phyloP scores from a whole-genome alignment of 2,797 vertebrate genomes.

The Heliangelus exortis region DNA sequence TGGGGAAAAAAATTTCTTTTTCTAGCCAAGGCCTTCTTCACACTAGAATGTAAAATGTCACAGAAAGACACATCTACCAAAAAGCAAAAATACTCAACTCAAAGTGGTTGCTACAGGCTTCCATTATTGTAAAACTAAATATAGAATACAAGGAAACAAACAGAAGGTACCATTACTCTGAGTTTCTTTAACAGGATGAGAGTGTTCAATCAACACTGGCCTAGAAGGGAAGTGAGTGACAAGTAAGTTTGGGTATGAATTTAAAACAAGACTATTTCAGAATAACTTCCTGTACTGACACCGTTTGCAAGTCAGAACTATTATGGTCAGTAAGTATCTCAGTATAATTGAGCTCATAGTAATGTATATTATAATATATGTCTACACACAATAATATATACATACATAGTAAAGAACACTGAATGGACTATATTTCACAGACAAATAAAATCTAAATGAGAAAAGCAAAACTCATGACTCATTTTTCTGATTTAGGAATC shows the following conservation, averaged over 20 bases:
- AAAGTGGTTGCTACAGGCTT: background rate
- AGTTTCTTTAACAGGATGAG: slow-evolving; percentile 21
- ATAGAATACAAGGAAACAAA: slow-evolving; percentile 24
- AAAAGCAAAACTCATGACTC: background rate
- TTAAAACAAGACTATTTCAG: background rate
- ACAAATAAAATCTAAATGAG: background rate
- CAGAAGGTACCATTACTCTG: slow-evolving; percentile 16
- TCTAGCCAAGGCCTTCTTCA: background rate
- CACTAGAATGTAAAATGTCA: background rate
- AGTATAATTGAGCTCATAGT: background rate
- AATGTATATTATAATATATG: background rate
- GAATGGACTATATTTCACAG: background rate
- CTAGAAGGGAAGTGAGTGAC: background rate
- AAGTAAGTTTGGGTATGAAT: background rate
- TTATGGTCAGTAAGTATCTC: background rate
- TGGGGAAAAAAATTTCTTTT: background rate
- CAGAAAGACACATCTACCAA: background rate
- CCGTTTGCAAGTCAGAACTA: background rate
- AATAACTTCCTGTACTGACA: slow-evolving; percentile 13
- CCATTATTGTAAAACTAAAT: background rate
- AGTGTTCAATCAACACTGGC: background rate
- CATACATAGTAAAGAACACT: background rate
- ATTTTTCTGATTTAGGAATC: background rate
- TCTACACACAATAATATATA: background rate
- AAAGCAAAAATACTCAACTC: background rate